phyloP scores from a whole-genome alignment of 1,140 invertebrate genomes.

The Macrotrachela quadricornifera region DNA sequence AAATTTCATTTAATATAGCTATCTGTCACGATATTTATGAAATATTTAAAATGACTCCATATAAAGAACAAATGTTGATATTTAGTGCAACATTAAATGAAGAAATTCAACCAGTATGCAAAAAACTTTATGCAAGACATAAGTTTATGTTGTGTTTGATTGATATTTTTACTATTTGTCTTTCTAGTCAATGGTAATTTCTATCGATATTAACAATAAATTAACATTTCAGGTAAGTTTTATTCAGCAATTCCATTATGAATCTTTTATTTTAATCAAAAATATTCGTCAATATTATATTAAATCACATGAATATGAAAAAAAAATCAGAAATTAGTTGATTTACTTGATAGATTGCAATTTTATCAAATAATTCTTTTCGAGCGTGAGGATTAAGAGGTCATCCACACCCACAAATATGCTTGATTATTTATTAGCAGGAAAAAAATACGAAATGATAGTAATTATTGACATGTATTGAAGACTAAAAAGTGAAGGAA shows the following conservation, averaged over 20 bases:
- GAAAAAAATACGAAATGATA: too few species aligned
- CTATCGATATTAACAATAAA: constrained; percentile 98
- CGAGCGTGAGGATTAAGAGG: too few species aligned
- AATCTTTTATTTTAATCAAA: too few species aligned
- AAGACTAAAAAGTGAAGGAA: too few species aligned
- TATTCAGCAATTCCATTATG: too few species aligned
- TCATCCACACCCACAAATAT: too few species aligned
- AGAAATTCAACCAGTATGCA: constrained; percentile 96
- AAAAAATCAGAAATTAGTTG: constrained; percentile 97
- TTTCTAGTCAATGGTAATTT: constrained; percentile 89
- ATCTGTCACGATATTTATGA: constrained; percentile 98
- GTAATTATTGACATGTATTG: too few species aligned
- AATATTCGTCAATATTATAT: constrained; percentile 96
- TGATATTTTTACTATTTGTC: neutral
- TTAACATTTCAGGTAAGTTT: constrained; percentile 88
- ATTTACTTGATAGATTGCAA: constrained; percentile 87
- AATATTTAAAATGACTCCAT: constrained; percentile 88
- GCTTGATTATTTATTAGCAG: too few species aligned
- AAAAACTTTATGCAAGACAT: constrained; percentile 99
- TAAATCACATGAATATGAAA: constrained; percentile 97
- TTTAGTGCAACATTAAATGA: constrained; percentile 97
- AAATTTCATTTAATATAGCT: constrained; percentile 41
- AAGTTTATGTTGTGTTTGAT: constrained; percentile 34
- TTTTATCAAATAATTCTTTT: constrained; percentile 95
- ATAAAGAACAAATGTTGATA: constrained; percentile 99